Evolutionary conservation across 2,113 vertebrate genomes (phyloP).

Genomic region (Neodontobutis hainanensis): DNA sequence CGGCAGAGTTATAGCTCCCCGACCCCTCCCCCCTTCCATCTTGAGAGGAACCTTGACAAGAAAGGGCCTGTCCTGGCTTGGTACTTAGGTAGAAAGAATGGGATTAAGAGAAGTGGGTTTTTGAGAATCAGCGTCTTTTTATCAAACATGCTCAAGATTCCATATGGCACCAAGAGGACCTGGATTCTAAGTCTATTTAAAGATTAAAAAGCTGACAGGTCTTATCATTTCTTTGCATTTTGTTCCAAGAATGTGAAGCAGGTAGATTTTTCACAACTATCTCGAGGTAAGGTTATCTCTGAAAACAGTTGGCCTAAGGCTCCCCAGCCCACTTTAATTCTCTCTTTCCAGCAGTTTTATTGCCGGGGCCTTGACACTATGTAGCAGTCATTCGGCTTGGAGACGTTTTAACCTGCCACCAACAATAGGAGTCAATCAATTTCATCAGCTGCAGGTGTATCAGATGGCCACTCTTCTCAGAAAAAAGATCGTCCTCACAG

Average conservation of each 20-base stretch:
- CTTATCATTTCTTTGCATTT: conserved; percentile 18
- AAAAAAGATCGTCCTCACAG: not conserved
- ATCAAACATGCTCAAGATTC: conserved; percentile 24
- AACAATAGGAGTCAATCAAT: conserved; percentile 41
- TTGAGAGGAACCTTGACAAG: conserved; percentile 71
- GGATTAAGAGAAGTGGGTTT: conserved; percentile 14
- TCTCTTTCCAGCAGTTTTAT: not conserved
- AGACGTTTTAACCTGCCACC: conserved; percentile 38
- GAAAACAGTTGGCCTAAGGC: conserved; percentile 1
- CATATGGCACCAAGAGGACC: not conserved
- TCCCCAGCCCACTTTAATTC: not conserved
- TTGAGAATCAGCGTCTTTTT: conserved; percentile 30
- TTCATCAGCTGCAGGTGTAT: conserved; percentile 27
- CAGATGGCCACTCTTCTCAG: conserved; percentile 4
- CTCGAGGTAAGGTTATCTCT: conserved; percentile 25
- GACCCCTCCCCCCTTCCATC: conserved; percentile 37
- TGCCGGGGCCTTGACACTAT: not conserved
- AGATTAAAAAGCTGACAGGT: conserved; percentile 13
- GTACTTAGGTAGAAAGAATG: conserved; percentile 23
- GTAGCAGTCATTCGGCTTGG: conserved; percentile 14
- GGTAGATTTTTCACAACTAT: conserved; percentile 25
- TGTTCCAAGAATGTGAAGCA: conserved; percentile 33
- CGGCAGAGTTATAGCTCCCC: conserved; percentile 69
- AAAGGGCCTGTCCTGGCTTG: conserved; percentile 39
- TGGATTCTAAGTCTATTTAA: not conserved